phyloP scores from a whole-genome alignment of 30 jellyfish, hydroid and myxozoan species.

The Cassiopea andromeda region DNA sequence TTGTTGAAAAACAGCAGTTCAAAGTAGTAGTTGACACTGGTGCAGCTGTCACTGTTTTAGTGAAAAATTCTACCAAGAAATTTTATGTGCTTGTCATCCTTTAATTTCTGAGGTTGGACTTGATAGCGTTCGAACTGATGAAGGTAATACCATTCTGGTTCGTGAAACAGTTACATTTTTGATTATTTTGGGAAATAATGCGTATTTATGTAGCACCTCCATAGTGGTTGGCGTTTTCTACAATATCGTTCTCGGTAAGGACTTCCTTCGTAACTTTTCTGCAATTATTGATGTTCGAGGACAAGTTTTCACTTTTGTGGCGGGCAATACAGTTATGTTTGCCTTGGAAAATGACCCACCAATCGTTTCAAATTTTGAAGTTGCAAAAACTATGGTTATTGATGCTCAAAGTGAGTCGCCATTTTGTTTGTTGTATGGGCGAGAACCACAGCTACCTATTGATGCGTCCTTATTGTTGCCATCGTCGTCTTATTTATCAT shows the following conservation, averaged over 20 bases:
- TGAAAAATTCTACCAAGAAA: constrained; percentile 5
- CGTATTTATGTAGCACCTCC: constrained; percentile 8
- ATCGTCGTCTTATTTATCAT: too few relatives aligned
- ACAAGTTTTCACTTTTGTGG: not conserved
- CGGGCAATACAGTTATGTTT: constrained; percentile 5
- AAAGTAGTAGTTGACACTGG: constrained; percentile 29
- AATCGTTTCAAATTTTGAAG: not conserved
- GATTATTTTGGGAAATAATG: not conserved
- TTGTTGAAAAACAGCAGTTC: constrained; percentile 34
- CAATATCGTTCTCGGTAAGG: constrained; percentile 19
- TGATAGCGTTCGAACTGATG: constrained; percentile 22
- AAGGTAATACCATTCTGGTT: constrained; percentile 7
- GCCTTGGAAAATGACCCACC: constrained; percentile 8
- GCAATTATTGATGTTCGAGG: constrained; percentile 28
- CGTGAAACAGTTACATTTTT: constrained; percentile 17
- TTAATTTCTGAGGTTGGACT: constrained; percentile 23
- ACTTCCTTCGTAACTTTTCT: constrained; percentile 1
- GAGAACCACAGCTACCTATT: not conserved
- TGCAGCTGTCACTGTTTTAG: constrained; percentile 37
- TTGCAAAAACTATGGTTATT: constrained; percentile 18
- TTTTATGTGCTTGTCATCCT: constrained; percentile 30
- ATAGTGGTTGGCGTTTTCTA: constrained; percentile 13
- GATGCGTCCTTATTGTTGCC: not conserved
- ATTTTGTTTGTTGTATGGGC: not conserved
- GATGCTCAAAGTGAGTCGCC: constrained; percentile 30